A percentile compares a stretch with the other conserved stretches of the same genome.
These are phyloP conservation scores for Lycocorax pyrrhopterus DNA, from an alignment of 2,113 vertebrate species.

Conservation along the genomic window DNA sequence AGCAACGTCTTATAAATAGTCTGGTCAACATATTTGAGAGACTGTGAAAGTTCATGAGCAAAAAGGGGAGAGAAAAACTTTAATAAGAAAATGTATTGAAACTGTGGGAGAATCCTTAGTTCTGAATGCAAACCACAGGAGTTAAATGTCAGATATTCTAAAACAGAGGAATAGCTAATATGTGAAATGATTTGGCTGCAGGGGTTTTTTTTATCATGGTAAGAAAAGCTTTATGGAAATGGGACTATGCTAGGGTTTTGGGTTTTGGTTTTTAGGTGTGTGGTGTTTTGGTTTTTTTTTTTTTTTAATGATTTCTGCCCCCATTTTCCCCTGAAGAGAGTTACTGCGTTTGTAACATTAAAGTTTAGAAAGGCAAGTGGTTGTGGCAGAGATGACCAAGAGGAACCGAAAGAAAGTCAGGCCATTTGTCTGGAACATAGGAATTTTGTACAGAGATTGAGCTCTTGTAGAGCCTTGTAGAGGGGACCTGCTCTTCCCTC, in stretches of 20 bases:
- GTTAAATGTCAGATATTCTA: not conserved
- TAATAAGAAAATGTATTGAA: not conserved
- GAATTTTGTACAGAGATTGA: not conserved
- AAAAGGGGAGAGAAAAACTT: not conserved
- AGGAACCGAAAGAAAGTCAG: not conserved
- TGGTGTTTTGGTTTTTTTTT: no score
- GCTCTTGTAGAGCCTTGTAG: not conserved
- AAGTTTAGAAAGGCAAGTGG: not conserved
- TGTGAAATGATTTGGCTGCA: not conserved
- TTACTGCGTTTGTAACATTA: not conserved
- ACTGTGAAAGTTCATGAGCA: not conserved
- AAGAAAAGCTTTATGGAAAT: not conserved
- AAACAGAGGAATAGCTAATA: not conserved
- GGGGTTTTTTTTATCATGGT: not conserved
- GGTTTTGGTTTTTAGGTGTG: no score
- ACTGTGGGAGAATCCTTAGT: not conserved
- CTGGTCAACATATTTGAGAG: not conserved
- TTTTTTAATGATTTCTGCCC: not conserved
- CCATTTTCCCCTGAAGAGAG: not conserved
- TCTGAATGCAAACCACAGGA: not conserved
- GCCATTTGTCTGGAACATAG: accelerated
- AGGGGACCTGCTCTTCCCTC: not conserved
- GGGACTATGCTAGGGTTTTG: not conserved
- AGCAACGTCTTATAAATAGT: not conserved
- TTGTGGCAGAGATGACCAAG: not conserved